Percentiles rank a stretch among this genome's conserved stretches.
Conservation (phyloP, 2,888 invertebrate genomes). For the Xanthostigma xanthostigma region DNA sequence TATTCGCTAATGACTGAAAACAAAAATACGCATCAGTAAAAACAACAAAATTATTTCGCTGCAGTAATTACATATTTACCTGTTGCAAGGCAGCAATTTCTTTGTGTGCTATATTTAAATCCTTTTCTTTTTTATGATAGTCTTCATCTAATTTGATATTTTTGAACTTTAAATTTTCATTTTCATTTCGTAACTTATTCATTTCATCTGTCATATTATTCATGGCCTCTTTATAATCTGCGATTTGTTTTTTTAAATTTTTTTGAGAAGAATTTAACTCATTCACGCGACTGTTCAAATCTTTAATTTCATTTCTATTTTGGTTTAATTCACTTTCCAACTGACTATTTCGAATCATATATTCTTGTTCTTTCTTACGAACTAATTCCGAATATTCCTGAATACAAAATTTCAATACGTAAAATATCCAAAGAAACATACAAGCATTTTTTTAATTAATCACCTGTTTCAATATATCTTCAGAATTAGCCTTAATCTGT, state of each 20-base stretch:
- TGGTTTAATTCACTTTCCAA: not conserved
- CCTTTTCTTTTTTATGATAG: conserved; percentile 1
- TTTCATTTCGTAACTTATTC: not conserved
- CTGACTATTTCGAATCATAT: not conserved
- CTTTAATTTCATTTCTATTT: not conserved
- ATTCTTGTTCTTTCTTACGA: not conserved
- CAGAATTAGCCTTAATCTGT: not conserved
- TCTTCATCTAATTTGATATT: conserved; percentile 2
- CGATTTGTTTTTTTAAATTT: not conserved
- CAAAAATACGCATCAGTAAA: too few species aligned
- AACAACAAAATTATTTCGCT: not conserved
- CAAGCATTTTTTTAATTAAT: not conserved
- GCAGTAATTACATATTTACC: not conserved
- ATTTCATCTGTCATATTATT: conserved; percentile 4
- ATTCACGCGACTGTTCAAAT: not conserved
- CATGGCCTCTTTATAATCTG: not conserved
- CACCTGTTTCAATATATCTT: not conserved
- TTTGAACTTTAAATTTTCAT: not conserved
- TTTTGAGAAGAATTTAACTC: not conserved
- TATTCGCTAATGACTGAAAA: not conserved
- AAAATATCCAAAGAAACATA: too few species aligned
- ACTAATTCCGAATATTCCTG: not conserved
- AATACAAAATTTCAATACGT: too few species aligned
- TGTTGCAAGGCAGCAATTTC: conserved; percentile 2
- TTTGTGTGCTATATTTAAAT: not conserved